Percentiles rank a stretch among this genome's conserved stretches.
phyloP scores from a whole-genome alignment of 2,797 vertebrate species.

The Gymnoscopelus braueri region DNA sequence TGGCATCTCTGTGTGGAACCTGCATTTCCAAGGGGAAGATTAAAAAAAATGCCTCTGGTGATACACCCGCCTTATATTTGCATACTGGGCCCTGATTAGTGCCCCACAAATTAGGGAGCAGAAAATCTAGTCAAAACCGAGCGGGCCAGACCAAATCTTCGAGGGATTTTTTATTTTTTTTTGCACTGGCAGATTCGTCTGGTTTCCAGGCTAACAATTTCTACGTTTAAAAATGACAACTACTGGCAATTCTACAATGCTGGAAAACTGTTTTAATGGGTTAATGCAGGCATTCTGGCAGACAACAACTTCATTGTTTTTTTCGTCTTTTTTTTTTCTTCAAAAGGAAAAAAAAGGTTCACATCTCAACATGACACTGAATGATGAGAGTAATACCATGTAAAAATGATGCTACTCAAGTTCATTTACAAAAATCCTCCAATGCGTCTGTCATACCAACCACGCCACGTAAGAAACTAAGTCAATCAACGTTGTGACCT shows the following conservation, averaged over 20 bases:
- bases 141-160: no score
- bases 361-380: conserved; percentile 74
- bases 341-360: conserved; percentile 63
- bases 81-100: no score
- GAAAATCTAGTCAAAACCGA: no score
- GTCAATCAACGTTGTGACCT: conserved; percentile 64
- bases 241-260: conserved; percentile 55
- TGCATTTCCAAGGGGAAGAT: no score
- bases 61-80: no score
- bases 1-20: no score
- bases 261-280: conserved; percentile 84
- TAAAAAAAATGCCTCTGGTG: no score
- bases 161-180: no score
- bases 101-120: no score
- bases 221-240: neutral
- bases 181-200: no score
- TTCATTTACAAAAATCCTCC: conserved; percentile 75
- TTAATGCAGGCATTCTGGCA: conserved; percentile 82
- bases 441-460: conserved; percentile 75
- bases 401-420: conserved; percentile 74
- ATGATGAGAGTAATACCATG: conserved; percentile 72
- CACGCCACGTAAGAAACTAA: conserved; percentile 77
- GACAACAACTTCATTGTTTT: conserved; percentile 55
- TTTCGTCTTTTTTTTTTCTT: conserved; percentile 67
- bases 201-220: no score